phyloP scores from a whole-genome alignment of 2,113 vertebrate genomes.

The Buteo buteo region DNA sequence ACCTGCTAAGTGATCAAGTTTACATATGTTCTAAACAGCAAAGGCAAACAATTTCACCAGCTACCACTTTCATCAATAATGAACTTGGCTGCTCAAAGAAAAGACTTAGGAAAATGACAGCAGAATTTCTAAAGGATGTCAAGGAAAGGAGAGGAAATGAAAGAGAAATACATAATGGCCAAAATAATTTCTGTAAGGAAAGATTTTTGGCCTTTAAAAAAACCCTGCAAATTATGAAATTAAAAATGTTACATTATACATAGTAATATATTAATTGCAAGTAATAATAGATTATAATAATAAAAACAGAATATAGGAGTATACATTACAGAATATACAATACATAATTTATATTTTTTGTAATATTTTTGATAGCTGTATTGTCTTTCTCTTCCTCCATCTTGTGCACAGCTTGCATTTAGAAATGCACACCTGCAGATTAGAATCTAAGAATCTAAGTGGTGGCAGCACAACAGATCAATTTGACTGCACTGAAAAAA shows the following conservation, averaged over 20 bases:
- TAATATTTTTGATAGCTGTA: not conserved
- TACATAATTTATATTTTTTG: not conserved
- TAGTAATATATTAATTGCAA: not conserved
- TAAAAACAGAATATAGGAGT: not conserved
- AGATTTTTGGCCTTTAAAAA: not conserved
- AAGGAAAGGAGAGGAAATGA: not conserved
- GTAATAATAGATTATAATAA: not conserved
- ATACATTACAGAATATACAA: not conserved
- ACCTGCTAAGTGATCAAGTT: not conserved
- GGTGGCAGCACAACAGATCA: not conserved
- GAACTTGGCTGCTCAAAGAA: not conserved
- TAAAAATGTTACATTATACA: not conserved
- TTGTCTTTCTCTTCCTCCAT: not conserved
- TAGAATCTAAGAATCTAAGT: not conserved
- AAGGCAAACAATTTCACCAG: not conserved
- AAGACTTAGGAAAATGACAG: not conserved
- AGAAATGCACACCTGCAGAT: not conserved
- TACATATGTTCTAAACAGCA: not conserved
- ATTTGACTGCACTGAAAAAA: not conserved
- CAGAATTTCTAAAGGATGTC: not conserved
- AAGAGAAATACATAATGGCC: not conserved
- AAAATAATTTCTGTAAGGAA: not conserved
- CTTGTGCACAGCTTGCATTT: not conserved
- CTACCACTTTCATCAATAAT: not conserved
- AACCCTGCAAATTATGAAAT: not conserved